Conservation (phyloP, 2,113 vertebrate species). For the Odontophorus gujanensis region DNA sequence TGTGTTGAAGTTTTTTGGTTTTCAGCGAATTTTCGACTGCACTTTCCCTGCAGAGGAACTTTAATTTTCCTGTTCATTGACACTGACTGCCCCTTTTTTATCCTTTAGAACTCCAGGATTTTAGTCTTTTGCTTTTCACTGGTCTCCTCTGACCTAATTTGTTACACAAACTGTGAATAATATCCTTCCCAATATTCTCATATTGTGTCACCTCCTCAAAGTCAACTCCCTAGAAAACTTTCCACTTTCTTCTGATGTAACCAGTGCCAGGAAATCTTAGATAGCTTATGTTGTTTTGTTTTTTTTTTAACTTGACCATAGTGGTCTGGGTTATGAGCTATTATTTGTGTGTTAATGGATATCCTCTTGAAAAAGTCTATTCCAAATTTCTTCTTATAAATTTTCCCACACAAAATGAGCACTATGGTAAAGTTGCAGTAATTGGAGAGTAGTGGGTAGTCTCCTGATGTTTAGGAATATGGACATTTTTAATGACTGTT, state of each 20-base stretch:
- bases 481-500: background rate
- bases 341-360: background rate
- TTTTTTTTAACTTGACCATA: background rate
- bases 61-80: background rate
- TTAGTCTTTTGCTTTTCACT: conserved; percentile 37
- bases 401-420: background rate
- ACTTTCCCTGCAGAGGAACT: background rate
- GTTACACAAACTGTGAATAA: conserved; percentile 25
- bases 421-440: background rate
- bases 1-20: background rate
- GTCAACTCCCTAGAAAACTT: conserved; percentile 35
- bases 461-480: background rate
- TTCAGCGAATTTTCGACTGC: background rate
- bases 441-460: background rate
- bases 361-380: background rate
- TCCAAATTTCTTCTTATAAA: background rate
- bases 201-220: background rate
- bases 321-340: background rate
- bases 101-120: background rate
- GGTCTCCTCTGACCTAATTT: conserved; percentile 45
- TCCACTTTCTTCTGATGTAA: background rate
- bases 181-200: background rate
- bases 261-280: conserved; percentile 9
- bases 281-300: background rate
- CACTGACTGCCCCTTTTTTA: background rate